A percentile compares a stretch with the other conserved stretches of the same genome.
Conservation (phyloP, 2,888 invertebrate species). For the Slavum lentiscoides region DNA sequence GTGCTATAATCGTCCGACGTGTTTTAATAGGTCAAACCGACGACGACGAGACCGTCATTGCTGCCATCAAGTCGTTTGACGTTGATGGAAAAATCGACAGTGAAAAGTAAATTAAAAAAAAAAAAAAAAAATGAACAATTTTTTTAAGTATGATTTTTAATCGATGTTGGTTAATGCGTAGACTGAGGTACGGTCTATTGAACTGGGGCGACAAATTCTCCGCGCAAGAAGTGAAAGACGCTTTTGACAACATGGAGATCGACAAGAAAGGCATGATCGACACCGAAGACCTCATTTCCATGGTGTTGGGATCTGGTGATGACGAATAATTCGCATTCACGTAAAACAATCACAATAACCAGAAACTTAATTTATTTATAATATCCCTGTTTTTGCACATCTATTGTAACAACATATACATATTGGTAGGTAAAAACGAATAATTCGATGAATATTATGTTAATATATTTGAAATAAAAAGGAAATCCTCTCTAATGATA, state of each 20-base stretch:
- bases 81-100: constrained; percentile 85
- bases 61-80: constrained; percentile 91
- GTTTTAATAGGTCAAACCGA: constrained; percentile 63
- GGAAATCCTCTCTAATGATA: constrained; percentile 32
- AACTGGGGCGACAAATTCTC: constrained; percentile 93
- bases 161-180: constrained; percentile 58
- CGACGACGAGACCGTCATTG: constrained; percentile 88
- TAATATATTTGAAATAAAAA: constrained; percentile 42
- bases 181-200: constrained; percentile 86
- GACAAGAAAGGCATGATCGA: constrained; percentile 90
- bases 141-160: background rate
- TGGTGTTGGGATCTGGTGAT: constrained; percentile 84
- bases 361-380: constrained; percentile 47
- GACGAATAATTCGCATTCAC: constrained; percentile 64
- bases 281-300: constrained; percentile 81
- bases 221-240: constrained; percentile 85
- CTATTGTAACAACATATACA: constrained; percentile 19
- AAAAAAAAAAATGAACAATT: background rate
- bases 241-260: constrained; percentile 85
- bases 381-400: constrained; percentile 23
- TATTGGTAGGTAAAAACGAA: constrained; percentile 43
- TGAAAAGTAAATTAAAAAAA: constrained; percentile 66
- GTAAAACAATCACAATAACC: constrained; percentile 25
- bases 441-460: constrained; percentile 25
- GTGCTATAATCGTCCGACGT: background rate